Evolutionary conservation across 37 sponge, comb jelly and placozoan genomes (phyloP), one percentile per base, ranked within the genome.

Genomic region (Chondrilla cf. caribensis): DNA sequence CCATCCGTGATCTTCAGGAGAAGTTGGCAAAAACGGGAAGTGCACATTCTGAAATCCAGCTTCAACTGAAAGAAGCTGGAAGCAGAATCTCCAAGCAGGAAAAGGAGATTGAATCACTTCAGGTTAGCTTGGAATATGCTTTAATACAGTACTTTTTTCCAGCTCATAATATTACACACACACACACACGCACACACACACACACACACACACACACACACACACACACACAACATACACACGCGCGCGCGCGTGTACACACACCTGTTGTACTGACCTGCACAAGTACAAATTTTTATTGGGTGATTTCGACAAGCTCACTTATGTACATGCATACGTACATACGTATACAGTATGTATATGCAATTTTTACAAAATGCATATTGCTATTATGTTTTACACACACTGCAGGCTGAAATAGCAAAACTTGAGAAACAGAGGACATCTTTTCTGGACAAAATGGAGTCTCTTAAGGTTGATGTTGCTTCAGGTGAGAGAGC

Each of bases 401-500:
- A n/a, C n/a, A n/a, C n/a, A n/a, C n/a, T n/a, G n/a, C n/a, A 55
- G 76, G 15, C 41, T 38, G 41, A 73, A 8, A 39, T 73, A 22
- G 11, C 41, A 39, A 43, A 73, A 37, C 25, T 40, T 14, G 43
- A 73, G 44, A 37, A 22, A 6, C 15, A 39, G 25, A 73, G 40
- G 43, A 40, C n/a, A 25, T 17, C 36, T 11, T 38, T 73, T 19
- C 41, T 24, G 44, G 40, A n/a, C 21, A 73, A 73, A 14, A 24
- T 85, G 22, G 79, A 85, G 40, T 43, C 81, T 3, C 58, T 89
- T 4, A 47, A 82, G 19, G 62, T 19, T 36, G 42, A 43, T 28
- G 35, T 89, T 6, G 4, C 85, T 7, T 32, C 83, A 15, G 65
- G 81, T 6, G 77, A 37, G 18, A 54, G 76, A 58, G 72, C 59